Conservation (phyloP, 2,888 invertebrate species). For the Sminthurinus aureus region DNA sequence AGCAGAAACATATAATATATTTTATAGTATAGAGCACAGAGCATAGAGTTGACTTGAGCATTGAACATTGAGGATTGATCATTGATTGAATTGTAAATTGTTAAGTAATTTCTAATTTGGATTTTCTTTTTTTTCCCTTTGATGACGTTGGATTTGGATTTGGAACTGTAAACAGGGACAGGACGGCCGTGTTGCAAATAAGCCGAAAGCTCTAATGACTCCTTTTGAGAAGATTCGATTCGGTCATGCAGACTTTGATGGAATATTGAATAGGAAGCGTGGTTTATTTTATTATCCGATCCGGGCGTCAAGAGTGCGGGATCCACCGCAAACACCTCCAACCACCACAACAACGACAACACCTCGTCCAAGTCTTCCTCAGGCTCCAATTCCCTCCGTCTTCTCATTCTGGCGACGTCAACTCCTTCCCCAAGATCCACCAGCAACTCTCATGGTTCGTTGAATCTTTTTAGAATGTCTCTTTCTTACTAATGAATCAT, state of each 20-base stretch:
- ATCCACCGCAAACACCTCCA: not conserved
- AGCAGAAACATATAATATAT: too few relatives aligned
- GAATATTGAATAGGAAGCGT: constrained; percentile 10
- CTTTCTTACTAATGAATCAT: too few relatives aligned
- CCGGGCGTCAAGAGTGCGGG: constrained; percentile 25
- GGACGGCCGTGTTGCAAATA: constrained; percentile 58
- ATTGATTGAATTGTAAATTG: too few relatives aligned
- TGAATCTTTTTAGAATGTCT: not conserved
- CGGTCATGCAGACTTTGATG: constrained; percentile 55
- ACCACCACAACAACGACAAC: not conserved
- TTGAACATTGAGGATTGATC: too few relatives aligned
- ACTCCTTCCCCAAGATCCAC: constrained; percentile 34
- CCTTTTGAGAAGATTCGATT: constrained; percentile 60
- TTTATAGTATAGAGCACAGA: too few relatives aligned
- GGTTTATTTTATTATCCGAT: constrained; percentile 41
- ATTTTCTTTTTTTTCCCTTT: too few relatives aligned
- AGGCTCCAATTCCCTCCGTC: constrained; percentile 34
- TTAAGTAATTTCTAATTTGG: too few relatives aligned
- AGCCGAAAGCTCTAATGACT: constrained; percentile 58
- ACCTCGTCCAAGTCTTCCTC: constrained; percentile 28
- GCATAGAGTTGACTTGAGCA: too few relatives aligned
- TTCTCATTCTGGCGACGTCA: constrained; percentile 42
- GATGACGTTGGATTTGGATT: too few relatives aligned
- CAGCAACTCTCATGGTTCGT: constrained; percentile 32
- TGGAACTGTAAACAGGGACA: constrained; percentile 5